phyloP scores from a whole-genome alignment of 2,888 invertebrate species.

The Cantharis rustica region DNA sequence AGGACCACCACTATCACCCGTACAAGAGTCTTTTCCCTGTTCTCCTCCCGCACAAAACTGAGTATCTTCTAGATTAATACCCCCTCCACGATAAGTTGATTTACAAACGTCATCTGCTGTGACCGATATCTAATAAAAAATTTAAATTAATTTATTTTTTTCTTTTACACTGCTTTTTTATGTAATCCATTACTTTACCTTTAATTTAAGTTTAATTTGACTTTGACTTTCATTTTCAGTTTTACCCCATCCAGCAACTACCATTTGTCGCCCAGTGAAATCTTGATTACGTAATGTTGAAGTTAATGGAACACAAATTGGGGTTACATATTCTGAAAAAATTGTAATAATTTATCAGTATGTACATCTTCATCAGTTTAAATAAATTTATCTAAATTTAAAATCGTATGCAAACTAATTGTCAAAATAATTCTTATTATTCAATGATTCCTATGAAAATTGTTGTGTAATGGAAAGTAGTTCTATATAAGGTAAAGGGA shows the following conservation, averaged over 20 bases:
- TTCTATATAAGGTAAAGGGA: too few species aligned
- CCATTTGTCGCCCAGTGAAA: slow-evolving; percentile 56
- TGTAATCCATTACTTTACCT: not conserved
- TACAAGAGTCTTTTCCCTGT: slow-evolving; percentile 62
- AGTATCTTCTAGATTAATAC: slow-evolving; percentile 55
- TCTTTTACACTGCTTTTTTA: not conserved
- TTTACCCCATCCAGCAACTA: slow-evolving; percentile 70
- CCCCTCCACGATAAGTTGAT: slow-evolving; percentile 58
- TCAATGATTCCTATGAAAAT: too few species aligned
- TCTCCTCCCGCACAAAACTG: slow-evolving; percentile 68
- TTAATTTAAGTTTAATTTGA: slow-evolving; percentile 52
- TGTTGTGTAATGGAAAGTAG: too few species aligned
- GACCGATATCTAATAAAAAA: slow-evolving; percentile 55
- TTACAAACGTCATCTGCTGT: slow-evolving; percentile 58
- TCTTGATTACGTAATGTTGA: slow-evolving; percentile 46
- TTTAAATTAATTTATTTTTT: not conserved
- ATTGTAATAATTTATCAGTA: not conserved
- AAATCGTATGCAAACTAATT: too few species aligned
- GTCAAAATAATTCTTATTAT: too few species aligned
- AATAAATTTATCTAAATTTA: too few species aligned
- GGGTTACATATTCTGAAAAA: slow-evolving; percentile 60
- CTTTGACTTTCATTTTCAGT: slow-evolving; percentile 60
- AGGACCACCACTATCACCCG: slow-evolving; percentile 70
- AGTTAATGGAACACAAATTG: slow-evolving; percentile 63
- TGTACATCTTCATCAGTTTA: too few species aligned